Evolutionary conservation across 2,113 vertebrate species (phyloP), one percentile per base, ranked within the genome.

Genomic region (Engraulis encrasicolus): DNA sequence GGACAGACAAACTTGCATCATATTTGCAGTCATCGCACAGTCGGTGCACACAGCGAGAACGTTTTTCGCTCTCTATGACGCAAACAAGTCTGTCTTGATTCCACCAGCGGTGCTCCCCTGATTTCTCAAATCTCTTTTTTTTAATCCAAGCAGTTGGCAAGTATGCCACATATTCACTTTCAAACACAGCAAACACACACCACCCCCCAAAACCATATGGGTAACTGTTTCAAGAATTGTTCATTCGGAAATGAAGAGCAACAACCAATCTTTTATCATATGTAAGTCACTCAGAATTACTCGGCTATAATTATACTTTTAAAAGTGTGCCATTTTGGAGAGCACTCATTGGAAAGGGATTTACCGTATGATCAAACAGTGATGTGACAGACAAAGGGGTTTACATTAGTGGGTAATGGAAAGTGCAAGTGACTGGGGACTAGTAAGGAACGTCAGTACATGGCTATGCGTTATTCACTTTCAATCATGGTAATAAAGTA

Each of bases 1-100:
- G 66, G 66, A 74, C 66, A 74, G 27, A 74, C 66, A 74, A 14
- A 74, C 14, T 17, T 74, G 66, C 66, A 74, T 74, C 66, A 36
- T 31, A 31, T 34, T 74, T 34, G 31, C 66, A 34, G 27, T 74
- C 31, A n/a, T n/a, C n/a, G n/a, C n/a, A n/a, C n/a, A n/a, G 66
- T 34, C 23, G 17, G 66, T 74, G 66, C 15, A 74, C 12, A 31
- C 12, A 71, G 66, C n/a, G n/a, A n/a, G n/a, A n/a, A n/a, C 9
- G 11, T 66, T 74, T 54, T 3, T 74, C 34, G 66, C 31, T 31
- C 66, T 74, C 31, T 31, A 74, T 34, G 66, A 74, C 27, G 31
- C 66, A 3, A 17, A 74, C 9, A 45, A 45, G 40, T 31, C 27
- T 74, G 27, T 74, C 27, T 17, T 31, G 11, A 34, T 14, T 31